Evolutionary conservation across 2,113 vertebrate species (phyloP).

Genomic region (Neoarius graeffei): DNA sequence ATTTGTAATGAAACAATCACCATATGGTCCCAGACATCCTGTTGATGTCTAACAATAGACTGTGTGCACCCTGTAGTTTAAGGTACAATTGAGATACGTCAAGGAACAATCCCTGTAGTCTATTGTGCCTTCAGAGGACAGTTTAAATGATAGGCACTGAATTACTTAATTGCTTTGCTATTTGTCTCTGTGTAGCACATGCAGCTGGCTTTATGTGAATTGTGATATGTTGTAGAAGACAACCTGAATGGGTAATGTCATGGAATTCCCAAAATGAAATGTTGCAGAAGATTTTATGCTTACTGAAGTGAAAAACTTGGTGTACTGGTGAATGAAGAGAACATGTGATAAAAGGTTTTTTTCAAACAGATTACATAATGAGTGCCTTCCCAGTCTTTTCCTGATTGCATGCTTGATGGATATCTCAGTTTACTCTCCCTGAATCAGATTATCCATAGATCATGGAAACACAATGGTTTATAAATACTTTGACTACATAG

Average conservation of each 20-base stretch:
- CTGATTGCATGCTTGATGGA: background rate
- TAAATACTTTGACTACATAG: background rate
- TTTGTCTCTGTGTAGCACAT: conserved; percentile 15
- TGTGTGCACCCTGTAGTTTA: conserved; percentile 29
- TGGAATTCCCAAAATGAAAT: background rate
- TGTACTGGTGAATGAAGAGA: background rate
- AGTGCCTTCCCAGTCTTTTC: background rate
- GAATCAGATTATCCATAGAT: background rate
- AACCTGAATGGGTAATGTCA: conserved; percentile 2
- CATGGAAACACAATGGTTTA: background rate
- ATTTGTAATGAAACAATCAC: conserved; percentile 51
- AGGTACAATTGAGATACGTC: conserved; percentile 25
- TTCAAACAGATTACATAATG: background rate
- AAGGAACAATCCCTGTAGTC: conserved; percentile 35
- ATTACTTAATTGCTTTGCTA: conserved; percentile 21
- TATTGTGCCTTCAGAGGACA: conserved; percentile 25
- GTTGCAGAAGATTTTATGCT: background rate
- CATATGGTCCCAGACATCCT: conserved; percentile 34
- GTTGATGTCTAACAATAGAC: conserved; percentile 19
- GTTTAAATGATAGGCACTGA: conserved; percentile 42
- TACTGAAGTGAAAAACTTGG: background rate
- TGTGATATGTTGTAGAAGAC: background rate
- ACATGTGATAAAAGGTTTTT: background rate
- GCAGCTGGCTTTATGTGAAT: background rate
- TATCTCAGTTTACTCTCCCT: background rate